These are phyloP conservation scores for Gopherus flavomarginatus DNA, from an alignment of 2,113 vertebrate genomes.

Conservation along the genomic window DNA sequence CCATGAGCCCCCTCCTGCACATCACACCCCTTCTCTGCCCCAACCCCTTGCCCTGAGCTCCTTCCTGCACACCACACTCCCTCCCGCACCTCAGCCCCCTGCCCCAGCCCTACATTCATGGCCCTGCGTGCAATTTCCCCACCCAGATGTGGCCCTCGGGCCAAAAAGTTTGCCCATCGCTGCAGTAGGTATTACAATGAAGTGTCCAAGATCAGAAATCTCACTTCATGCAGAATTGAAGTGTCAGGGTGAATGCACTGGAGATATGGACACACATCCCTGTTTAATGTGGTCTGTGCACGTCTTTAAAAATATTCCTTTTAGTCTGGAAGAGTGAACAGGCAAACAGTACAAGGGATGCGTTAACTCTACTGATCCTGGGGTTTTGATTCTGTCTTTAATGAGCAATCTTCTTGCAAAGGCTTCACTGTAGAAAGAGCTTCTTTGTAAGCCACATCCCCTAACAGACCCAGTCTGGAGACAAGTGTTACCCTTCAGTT, in stretches of 20 bases:
- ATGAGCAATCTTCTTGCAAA: not conserved
- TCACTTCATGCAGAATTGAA: not conserved
- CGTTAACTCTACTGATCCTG: not conserved
- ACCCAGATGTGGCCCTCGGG: no score
- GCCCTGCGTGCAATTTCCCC: no score
- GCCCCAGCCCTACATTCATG: no score
- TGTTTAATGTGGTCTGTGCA: not conserved
- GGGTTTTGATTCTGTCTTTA: not conserved
- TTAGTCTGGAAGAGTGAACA: not conserved
- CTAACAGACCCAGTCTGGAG: not conserved
- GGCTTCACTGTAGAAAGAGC: not conserved
- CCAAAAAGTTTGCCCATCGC: no score
- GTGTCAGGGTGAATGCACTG: not conserved
- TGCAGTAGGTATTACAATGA: not conserved
- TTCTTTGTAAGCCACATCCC: no score
- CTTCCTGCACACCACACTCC: no score
- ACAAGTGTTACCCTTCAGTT: not conserved
- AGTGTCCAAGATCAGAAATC: not conserved
- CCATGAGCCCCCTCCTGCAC: no score
- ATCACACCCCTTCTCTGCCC: no score
- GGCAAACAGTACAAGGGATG: accelerated
- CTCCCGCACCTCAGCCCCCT: no score
- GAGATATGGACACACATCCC: not conserved
- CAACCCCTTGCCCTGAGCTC: no score
- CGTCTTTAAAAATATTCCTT: not conserved